Evolutionary conservation across 2,888 invertebrate species (phyloP), one percentile per base, ranked within the genome.

Genomic region (Drosophila limbata): DNA sequence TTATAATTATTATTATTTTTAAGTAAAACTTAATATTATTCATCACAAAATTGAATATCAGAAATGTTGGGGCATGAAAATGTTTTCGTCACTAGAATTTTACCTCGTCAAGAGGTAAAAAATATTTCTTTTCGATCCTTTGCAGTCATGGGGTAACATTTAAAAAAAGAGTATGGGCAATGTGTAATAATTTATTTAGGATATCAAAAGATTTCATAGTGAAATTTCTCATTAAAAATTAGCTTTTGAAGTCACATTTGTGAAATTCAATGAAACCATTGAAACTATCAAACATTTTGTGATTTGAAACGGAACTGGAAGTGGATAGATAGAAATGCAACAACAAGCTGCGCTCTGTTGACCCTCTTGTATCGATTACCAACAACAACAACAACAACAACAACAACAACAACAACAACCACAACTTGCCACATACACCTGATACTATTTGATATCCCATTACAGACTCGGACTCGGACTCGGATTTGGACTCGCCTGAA

Each of bases 321-420:
- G 35, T 35, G 11, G 11, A 33, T 62, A n/a, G n/a, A 33, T 62
- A 61, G 76, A 64, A 61, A 72, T 67, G 64, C 57, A 72, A 59
- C 35, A 59, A 60, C 66, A 60, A 56, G 67, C 72, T 73, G 77
- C 73, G 77, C 63, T 77, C 77, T 47, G 77, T 25, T 77, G 60
- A 77, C 73, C 77, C 69, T 73, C 51, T 67, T 73, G 67, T 67
- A 77, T 77, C 69, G 61, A 69, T 77, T 77, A 65, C 76, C 42
- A 51, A n/a, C 33, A 60, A 40, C 57, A 50, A 13, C 50, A 48
- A 25, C 35, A 17, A 13, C 19, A 47, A 11, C 48, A 33, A 31
- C 31, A 35, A 39, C 28, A 40, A 17, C 55, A 33, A 13, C 19
- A 47, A 11, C 48, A 33, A 31, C 31, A 35, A 39, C 28, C 28